Evolutionary conservation across 2,113 vertebrate species (phyloP).

Genomic region (Chaetops frenatus): DNA sequence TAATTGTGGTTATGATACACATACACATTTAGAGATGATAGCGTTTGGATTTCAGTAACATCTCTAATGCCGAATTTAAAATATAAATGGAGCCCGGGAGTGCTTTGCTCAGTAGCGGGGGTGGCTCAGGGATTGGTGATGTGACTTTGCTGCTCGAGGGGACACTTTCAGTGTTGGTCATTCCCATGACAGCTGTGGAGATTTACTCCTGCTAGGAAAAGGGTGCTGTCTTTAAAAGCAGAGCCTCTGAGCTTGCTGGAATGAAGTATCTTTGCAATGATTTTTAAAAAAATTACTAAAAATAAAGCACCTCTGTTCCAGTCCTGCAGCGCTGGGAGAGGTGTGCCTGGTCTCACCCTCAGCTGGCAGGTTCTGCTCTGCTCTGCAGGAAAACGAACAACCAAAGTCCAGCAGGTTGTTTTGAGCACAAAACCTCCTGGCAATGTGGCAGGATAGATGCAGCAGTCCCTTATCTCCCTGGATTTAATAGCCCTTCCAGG

Average conservation of each 20-base stretch:
- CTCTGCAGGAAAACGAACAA: neutral
- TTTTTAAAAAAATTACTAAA: neutral
- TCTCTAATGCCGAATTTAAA: neutral
- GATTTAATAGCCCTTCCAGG: neutral
- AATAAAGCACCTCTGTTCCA: rapidly evolving
- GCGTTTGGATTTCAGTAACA: rapidly evolving
- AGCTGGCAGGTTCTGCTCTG: neutral
- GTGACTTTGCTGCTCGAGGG: neutral
- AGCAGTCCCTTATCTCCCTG: neutral
- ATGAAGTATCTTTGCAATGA: neutral
- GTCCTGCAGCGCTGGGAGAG: neutral
- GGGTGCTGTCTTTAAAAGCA: neutral
- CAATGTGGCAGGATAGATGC: neutral
- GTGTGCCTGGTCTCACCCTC: neutral
- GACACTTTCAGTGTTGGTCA: neutral
- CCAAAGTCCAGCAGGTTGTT: neutral
- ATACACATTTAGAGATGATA: rapidly evolving
- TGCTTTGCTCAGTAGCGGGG: neutral
- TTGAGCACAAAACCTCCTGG: neutral
- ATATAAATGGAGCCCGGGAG: neutral
- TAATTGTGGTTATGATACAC: rapidly evolving
- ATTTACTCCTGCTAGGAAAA: neutral
- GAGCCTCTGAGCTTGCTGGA: neutral
- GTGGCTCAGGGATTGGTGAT: neutral
- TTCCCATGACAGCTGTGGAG: neutral